These are phyloP conservation scores for Nibea albiflora DNA, from an alignment of 2,113 vertebrate genomes.

Conservation along the genomic window DNA sequence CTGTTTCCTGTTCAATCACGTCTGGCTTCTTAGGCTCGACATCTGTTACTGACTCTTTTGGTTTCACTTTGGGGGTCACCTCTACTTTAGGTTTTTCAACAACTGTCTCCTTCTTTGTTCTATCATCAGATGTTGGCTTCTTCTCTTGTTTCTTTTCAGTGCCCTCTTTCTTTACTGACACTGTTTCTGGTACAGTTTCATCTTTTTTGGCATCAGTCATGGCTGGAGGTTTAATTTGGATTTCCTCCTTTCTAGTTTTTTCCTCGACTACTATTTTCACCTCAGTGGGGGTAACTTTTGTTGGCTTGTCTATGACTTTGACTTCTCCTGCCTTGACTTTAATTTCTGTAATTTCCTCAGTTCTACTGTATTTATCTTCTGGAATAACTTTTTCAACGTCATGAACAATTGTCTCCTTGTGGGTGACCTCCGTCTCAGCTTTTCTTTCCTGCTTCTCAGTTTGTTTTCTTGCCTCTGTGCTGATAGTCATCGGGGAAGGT, in stretches of 20 bases:
- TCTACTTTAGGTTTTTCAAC: slow-evolving; percentile 8
- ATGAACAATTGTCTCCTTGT: not conserved
- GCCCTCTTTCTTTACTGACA: slow-evolving; percentile 10
- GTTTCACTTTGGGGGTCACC: not conserved
- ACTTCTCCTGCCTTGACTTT: not conserved
- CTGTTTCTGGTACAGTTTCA: not conserved
- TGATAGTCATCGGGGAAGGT: not conserved
- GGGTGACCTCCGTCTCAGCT: not conserved
- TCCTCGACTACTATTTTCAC: not conserved
- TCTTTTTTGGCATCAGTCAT: not conserved
- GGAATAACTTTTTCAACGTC: not conserved
- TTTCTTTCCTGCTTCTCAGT: not conserved
- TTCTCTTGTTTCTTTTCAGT: slow-evolving; percentile 12
- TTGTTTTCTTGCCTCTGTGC: slow-evolving; percentile 18
- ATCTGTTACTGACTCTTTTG: slow-evolving; percentile 58
- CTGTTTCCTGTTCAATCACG: not conserved
- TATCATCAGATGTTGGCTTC: not conserved
- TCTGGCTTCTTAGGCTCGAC: slow-evolving; percentile 19
- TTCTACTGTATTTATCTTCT: slow-evolving; percentile 1
- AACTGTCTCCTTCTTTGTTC: not conserved
- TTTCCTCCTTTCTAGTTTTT: not conserved
- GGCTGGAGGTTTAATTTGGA: not conserved
- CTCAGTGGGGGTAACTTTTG: not conserved
- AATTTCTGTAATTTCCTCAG: slow-evolving; percentile 16
- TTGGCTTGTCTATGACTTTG: not conserved